A percentile compares a stretch with the other conserved stretches of the same genome.
Evolutionary conservation across 2,888 invertebrate species (phyloP).

Genomic region (Lasioglossum marginatum): DNA sequence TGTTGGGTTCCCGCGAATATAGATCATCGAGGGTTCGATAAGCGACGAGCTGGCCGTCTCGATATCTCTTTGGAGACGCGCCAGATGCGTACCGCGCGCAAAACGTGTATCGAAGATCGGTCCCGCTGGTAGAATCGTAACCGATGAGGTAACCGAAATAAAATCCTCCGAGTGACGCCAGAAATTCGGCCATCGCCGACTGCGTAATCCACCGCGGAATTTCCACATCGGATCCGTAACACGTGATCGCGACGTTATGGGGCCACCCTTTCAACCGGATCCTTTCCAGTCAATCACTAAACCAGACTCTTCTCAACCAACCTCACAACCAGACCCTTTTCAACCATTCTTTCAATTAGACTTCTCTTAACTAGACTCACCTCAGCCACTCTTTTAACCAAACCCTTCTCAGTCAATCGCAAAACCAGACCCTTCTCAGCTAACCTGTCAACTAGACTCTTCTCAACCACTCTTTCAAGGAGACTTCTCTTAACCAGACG

Average conservation of each 20-base stretch:
- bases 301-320: background rate
- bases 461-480: too few relatives aligned
- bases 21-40: conserved; percentile 81
- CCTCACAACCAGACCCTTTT: too few relatives aligned
- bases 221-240: background rate
- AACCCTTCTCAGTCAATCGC: background rate
- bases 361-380: too few relatives aligned
- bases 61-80: conserved; percentile 74
- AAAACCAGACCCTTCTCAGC: background rate
- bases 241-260: background rate
- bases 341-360: background rate
- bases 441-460: too few relatives aligned
- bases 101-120: conserved; percentile 75
- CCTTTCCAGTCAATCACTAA: background rate
- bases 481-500: too few relatives aligned
- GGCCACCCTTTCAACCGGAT: background rate
- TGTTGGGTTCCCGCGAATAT: conserved; percentile 69
- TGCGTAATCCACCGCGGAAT: conserved; percentile 32
- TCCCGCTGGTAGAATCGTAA: conserved; percentile 73
- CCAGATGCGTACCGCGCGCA: conserved; percentile 78
- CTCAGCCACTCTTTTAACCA: background rate
- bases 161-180: conserved; percentile 66
- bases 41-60: conserved; percentile 60
- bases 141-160: conserved; percentile 79
- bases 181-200: conserved; percentile 54